Evolutionary conservation across 2,797 vertebrate genomes (phyloP), one percentile per base, ranked within the genome.

Genomic region (Sarcophilus harrisii): DNA sequence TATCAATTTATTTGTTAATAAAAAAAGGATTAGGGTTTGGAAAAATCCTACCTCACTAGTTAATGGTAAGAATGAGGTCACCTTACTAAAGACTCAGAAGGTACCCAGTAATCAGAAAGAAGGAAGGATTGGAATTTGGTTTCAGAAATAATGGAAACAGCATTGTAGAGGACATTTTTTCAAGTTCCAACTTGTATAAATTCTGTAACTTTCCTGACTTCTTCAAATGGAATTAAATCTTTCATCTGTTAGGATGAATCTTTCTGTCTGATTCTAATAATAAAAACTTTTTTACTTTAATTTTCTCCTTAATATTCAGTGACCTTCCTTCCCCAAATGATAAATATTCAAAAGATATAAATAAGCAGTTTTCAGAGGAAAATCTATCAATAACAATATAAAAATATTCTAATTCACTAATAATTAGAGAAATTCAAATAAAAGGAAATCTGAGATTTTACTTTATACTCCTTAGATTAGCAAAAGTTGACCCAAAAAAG

Each of bases 1-100:
- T 62, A 6, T 94, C 49, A 90, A 10, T 59, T 9, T 91, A 81
- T 60, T 16, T 92, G 49, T 90, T 94, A 94, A 49, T 94, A 95
- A 97, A 87, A 81, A 49, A 45, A 90, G 49, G 28, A 29, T 92
- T 87, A 59, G 4, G 11, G 10, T 58, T 96, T 95, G 73, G 8
- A 92, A 97, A 95, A 10, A 94, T 0, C 45, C 89, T 90, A 59
- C 3, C 52, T 90, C 57, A 52, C n/a, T 60, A 92, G 45, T 18
- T 90, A 94, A 93, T 66, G 60, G 30, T 94, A 93, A 96, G 87
- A 95, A 92, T 91, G 45, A 96, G 81, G 94, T 92, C 92, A 92
- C n/a, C 90, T 0, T 55, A 93, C 38, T 87, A 87, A 45, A 54
- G 16, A 32, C 54, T n/a, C 12, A 55, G 29, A 90, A 90, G 89